Base-by-base conservation (phyloP, 2,797 vertebrate genomes). In the Euphonia xanthogaster region DNA sequence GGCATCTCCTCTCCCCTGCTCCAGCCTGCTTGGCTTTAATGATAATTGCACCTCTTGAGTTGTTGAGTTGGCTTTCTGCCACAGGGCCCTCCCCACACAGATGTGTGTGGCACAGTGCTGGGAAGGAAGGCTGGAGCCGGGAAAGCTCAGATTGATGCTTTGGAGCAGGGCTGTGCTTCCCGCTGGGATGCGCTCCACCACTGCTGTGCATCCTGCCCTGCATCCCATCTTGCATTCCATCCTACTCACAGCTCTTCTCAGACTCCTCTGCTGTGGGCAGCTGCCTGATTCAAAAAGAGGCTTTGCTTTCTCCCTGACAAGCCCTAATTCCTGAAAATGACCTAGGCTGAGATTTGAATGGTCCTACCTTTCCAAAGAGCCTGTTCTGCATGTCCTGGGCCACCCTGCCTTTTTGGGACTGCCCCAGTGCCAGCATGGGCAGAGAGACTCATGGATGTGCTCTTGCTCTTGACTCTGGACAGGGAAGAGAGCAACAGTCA, bases 11-110 rank as follows among this genome's bases (percentile, higher is more conserved):
- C 75, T 96, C 60, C 92, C 65, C 82, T 83, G 81, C 93, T 94
- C 44, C 60, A 93, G 93, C 67, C 94, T 96, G 84, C 86, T 96
- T 80, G 74, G 42, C 88, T 96, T 85, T 92, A 72, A 92, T 91
- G 88, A 77, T 96, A 88, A 92, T 96, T 97, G 79, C 88, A 77
- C 57, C 80, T 94, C 96, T 81, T 72, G 94, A 78, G 86, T 53
- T 79, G 78, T 44, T 79, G 31, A 84, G 66, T 25, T 95, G 92
- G 85, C 91, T 54, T 7, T 23, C 12, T 2, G 68, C 93, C 93
- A 48, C 6, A 4, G 2, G 0, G 78, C 93, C 77, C 73, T 94
- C 83, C 71, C 44, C 2, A 1, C 19, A 8, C 57, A 81, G 77
- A 85, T 79, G 94, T 87, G 78, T 89, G 89, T 95, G 94, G 94